A percentile compares a stretch with the other conserved stretches of the same genome.
These are phyloP conservation scores for Neoniphon sammara DNA, from an alignment of 2,797 vertebrate species.

Conservation along the genomic window DNA sequence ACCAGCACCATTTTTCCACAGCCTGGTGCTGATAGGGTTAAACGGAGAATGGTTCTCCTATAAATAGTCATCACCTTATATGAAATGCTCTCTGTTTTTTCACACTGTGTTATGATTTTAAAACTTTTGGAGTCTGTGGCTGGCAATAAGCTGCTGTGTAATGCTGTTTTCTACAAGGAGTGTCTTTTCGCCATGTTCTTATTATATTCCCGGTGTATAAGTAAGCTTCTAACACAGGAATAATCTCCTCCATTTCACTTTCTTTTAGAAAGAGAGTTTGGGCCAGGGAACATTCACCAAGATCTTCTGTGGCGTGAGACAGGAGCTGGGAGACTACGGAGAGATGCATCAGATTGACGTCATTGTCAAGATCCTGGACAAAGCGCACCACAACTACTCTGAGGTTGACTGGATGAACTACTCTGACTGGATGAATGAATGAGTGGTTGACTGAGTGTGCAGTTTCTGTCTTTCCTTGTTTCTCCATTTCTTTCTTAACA, in stretches of 20 bases:
- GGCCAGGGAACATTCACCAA: slow-evolving; percentile 97
- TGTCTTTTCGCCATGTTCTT: no score
- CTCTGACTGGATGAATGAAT: no score
- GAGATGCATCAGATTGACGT: slow-evolving; percentile 93
- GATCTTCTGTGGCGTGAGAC: slow-evolving; percentile 91
- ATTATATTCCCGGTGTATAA: background rate
- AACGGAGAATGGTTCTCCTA: no score
- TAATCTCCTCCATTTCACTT: slow-evolving; percentile 15
- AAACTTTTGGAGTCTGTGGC: no score
- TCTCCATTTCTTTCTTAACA: background rate
- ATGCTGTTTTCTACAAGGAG: no score
- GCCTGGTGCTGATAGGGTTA: no score
- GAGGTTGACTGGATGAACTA: slow-evolving; percentile 84
- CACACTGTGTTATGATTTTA: no score
- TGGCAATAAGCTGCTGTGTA: no score
- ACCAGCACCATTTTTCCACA: no score
- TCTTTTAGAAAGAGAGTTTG: slow-evolving; percentile 88
- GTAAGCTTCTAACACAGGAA: background rate
- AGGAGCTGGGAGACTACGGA: slow-evolving; percentile 93
- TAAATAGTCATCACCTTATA: no score
- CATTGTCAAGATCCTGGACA: slow-evolving; percentile 94
- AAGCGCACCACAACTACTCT: slow-evolving; percentile 92
- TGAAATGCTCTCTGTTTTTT: no score
- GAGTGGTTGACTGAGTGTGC: background rate
- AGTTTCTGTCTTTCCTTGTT: background rate